A percentile compares a stretch with the other conserved stretches of the same genome.
Evolutionary conservation across 1,140 invertebrate genomes (phyloP).

Genomic region (Drosophila parvula): DNA sequence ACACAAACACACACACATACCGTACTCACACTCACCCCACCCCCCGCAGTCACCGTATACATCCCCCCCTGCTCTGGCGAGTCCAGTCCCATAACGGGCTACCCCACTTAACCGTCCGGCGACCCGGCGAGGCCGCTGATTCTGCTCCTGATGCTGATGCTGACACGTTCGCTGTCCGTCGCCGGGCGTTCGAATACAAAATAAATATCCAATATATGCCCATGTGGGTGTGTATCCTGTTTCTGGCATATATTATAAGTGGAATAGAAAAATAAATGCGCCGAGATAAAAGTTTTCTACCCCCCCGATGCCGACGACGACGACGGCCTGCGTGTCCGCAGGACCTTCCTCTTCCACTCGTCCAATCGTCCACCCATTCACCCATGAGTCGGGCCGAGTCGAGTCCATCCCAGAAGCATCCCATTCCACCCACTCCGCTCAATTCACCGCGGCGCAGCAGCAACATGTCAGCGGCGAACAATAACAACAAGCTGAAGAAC

Average conservation of each 20-base stretch:
- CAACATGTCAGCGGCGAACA: slow-evolving; percentile 78
- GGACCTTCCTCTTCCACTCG: slow-evolving; percentile 15
- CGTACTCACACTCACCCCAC: slow-evolving; percentile 10
- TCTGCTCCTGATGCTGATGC: slow-evolving; percentile 55
- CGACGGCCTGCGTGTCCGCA: slow-evolving; percentile 30
- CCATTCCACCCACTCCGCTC: slow-evolving; percentile 46
- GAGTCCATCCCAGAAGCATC: slow-evolving; percentile 11
- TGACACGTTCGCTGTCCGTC: slow-evolving; percentile 78
- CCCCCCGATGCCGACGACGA: neutral
- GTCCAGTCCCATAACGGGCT: slow-evolving; percentile 53
- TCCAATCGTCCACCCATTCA: slow-evolving; percentile 12
- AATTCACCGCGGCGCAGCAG: slow-evolving; percentile 71
- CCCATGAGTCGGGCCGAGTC: slow-evolving; percentile 4
- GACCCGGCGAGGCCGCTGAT: slow-evolving; percentile 57
- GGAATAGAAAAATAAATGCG: slow-evolving; percentile 84
- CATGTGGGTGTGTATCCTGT: slow-evolving; percentile 83
- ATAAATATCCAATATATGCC: slow-evolving; percentile 83
- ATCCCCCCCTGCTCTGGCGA: neutral
- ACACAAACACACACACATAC: slow-evolving; percentile 34
- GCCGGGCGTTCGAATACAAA: slow-evolving; percentile 80
- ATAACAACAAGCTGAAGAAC: slow-evolving; percentile 49
- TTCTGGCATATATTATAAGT: slow-evolving; percentile 84
- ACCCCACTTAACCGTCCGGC: slow-evolving; percentile 68
- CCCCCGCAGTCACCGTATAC: neutral
- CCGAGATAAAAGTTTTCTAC: slow-evolving; percentile 79